A percentile compares a stretch with the other conserved stretches of the same genome.
phyloP scores from a whole-genome alignment of 1,140 invertebrate species.

The Drosophila parabipectinata region DNA sequence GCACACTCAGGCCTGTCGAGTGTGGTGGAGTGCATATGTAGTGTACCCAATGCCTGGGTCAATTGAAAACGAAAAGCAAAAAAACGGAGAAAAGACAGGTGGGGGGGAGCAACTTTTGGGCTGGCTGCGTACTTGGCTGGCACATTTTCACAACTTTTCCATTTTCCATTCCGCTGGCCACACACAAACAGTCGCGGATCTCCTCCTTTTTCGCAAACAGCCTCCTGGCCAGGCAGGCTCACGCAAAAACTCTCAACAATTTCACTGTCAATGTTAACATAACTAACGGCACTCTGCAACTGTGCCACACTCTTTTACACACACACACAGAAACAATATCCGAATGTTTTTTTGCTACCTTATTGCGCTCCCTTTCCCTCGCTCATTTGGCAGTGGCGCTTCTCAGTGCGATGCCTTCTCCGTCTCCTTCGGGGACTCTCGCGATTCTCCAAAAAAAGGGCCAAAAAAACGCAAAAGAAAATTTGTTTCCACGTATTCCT shows the following conservation, averaged over 20 bases:
- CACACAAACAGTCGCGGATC: background rate
- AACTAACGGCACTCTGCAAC: slow-evolving; percentile 29
- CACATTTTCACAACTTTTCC: background rate
- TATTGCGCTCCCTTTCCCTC: slow-evolving; percentile 44
- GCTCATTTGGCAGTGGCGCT: slow-evolving; percentile 4
- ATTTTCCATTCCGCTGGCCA: background rate
- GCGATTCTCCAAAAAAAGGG: slow-evolving; percentile 27
- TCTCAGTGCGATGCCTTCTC: slow-evolving; percentile 20
- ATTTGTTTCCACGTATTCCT: slow-evolving; percentile 40
- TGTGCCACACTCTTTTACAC: slow-evolving; percentile 22
- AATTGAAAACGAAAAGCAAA: slow-evolving; percentile 36
- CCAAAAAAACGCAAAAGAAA: slow-evolving; percentile 15
- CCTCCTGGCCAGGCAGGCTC: background rate
- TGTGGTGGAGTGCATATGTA: slow-evolving; percentile 1
- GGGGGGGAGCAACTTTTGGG: too few species aligned
- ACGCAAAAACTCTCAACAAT: slow-evolving; percentile 25
- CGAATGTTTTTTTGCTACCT: slow-evolving; percentile 48
- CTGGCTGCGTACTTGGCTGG: background rate
- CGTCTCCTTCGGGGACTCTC: slow-evolving; percentile 32
- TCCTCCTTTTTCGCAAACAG: background rate
- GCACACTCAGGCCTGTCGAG: too few species aligned
- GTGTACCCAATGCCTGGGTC: slow-evolving; percentile 23
- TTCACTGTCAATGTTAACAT: slow-evolving; percentile 52
- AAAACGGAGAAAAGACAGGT: background rate
- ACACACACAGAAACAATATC: slow-evolving; percentile 11